phyloP scores from a whole-genome alignment of 2,888 invertebrate genomes.

The Lithophane semibrunnea region DNA sequence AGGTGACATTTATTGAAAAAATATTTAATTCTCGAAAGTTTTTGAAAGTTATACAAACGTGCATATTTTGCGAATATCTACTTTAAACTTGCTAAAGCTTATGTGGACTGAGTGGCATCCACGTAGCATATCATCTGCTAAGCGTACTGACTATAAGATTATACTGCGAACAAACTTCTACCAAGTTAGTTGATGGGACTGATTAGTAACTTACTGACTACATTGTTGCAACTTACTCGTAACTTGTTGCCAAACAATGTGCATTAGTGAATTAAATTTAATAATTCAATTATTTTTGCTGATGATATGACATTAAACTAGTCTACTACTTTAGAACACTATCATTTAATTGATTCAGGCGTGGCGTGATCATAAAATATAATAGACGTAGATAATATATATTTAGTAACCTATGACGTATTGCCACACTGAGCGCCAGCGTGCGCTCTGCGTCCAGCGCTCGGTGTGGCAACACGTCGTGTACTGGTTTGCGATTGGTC shows the following conservation, averaged over 20 bases:
- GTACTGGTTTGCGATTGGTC: too few relatives aligned
- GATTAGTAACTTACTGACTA: slow-evolving; percentile 26
- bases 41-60: neutral
- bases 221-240: slow-evolving; percentile 27
- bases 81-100: slow-evolving; percentile 9
- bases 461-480: too few relatives aligned
- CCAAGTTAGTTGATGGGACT: slow-evolving; percentile 35
- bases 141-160: slow-evolving; percentile 47
- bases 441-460: too few relatives aligned
- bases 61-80: neutral
- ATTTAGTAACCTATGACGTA: too few relatives aligned
- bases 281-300: neutral
- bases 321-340: neutral
- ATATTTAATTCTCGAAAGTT: neutral
- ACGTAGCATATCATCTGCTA: slow-evolving; percentile 39
- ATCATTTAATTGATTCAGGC: neutral
- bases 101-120: slow-evolving; percentile 5
- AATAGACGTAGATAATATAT: too few relatives aligned
- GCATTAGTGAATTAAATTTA: slow-evolving; percentile 7
- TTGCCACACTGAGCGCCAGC: too few relatives aligned
- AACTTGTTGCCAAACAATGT: slow-evolving; percentile 6
- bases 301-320: neutral
- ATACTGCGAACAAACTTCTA: slow-evolving; percentile 46
- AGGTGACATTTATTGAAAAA: neutral
- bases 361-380: too few relatives aligned